Evolutionary conservation across 2,113 vertebrate genomes (phyloP), one percentile per base, ranked within the genome.

Genomic region (Misgurnus mizolepis): DNA sequence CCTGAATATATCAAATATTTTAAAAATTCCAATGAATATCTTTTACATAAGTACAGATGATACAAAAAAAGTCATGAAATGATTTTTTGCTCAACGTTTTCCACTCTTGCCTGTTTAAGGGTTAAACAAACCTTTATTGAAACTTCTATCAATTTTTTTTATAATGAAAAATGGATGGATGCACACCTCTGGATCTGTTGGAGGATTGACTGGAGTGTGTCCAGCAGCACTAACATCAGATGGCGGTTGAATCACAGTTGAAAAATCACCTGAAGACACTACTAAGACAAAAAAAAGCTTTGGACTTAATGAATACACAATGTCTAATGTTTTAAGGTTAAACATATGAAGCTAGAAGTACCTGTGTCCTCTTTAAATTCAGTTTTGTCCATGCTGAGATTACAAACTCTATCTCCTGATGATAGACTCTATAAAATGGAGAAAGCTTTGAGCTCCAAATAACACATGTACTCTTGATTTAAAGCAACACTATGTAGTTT

Each of bases 171-270:
- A 34, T 8, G 47, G 10, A 34, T 53, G 11, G 45, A 64, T 86
- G 78, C 90, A 88, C 88, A 95, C 95, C 92, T 93, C 84, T 85
- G 92, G 91, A 85, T 86, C 58, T 1, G 91, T 90, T 85, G 89
- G 91, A 14, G 15, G 17, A 62, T 4, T 65, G 40, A 8, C 34
- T 34, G 66, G 7, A 61, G 65, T 12, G 34, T 11, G 11, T 7
- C n/a, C 15, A 43, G 50, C 27, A 34, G 50, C 41, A 56, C 47
- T 58, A 8, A 49, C 14, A 14, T 72, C 78, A 39, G n/a, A 58
- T 45, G 7, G 14, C n/a, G 50, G 11, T 9, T 18, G 50, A 8
- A 45, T 18, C 62, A 34, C 15, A 50, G 34, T 7, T 15, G 61
- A 58, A 18, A 67, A 27, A 47, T 18, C 15, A 58, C 22, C 58